phyloP scores from a whole-genome alignment of 2,797 vertebrate species.

The Acanthiza pusilla region DNA sequence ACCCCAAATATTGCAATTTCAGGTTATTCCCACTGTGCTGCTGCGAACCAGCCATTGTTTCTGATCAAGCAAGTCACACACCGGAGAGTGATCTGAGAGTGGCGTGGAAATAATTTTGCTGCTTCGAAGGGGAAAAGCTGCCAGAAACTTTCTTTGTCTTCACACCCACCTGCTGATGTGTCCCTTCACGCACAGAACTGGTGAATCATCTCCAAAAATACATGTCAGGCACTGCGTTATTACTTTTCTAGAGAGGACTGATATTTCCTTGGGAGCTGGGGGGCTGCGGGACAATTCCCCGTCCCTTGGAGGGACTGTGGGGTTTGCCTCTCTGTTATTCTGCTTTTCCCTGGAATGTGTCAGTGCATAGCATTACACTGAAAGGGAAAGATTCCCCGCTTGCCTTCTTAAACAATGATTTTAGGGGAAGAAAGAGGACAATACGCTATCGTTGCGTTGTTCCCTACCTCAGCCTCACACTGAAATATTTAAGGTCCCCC shows the following conservation, averaged over 20 bases:
- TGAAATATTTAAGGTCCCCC: constrained; percentile 55
- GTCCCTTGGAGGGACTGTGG: neutral
- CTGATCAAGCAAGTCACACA: neutral
- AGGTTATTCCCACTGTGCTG: neutral
- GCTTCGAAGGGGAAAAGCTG: fast-evolving
- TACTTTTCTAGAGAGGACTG: neutral
- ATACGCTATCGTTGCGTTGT: fast-evolving
- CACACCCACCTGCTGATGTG: neutral
- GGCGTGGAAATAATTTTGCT: neutral
- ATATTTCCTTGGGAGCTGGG: neutral
- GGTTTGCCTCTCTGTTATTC: neutral
- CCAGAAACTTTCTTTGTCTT: neutral
- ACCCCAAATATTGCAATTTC: neutral
- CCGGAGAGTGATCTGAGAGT: neutral
- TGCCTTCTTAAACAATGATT: neutral
- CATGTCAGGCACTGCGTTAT: neutral
- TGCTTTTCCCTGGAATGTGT: neutral
- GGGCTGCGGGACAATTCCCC: fast-evolving
- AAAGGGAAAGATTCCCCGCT: neutral
- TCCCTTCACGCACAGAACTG: neutral
- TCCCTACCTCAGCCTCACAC: neutral
- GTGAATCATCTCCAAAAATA: neutral
- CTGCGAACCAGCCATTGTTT: fast-evolving
- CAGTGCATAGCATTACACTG: neutral
- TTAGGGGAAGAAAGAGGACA: neutral